Conservation (phyloP, 1,140 invertebrate genomes). For the Antheraea pernyi region DNA sequence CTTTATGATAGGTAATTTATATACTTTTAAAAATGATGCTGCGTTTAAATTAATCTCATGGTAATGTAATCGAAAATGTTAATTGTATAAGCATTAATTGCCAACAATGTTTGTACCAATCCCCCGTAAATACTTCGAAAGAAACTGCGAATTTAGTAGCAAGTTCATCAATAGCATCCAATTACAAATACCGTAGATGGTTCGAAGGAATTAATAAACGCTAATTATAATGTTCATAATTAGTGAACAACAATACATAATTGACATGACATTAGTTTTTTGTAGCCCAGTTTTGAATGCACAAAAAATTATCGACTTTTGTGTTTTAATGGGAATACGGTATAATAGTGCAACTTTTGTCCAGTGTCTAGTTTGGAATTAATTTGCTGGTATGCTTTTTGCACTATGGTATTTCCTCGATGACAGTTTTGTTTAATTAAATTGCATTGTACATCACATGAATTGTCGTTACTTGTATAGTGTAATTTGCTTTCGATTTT, state of each 20-base stretch:
- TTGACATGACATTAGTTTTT: neutral
- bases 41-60: too few relatives aligned
- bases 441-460: too few relatives aligned
- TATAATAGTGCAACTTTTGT: neutral
- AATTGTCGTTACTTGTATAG: too few relatives aligned
- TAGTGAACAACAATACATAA: neutral
- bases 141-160: neutral
- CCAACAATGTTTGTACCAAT: neutral
- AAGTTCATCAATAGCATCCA: neutral
- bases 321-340: neutral
- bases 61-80: too few relatives aligned
- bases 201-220: neutral
- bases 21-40: too few relatives aligned
- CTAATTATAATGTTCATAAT: constrained; percentile 1
- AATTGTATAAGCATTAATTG: neutral
- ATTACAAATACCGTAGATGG: neutral
- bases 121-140: neutral
- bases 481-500: too few relatives aligned
- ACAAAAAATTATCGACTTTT: neutral
- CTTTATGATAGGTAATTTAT: too few relatives aligned
- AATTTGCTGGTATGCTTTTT: too few relatives aligned
- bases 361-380: too few relatives aligned
- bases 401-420: too few relatives aligned
- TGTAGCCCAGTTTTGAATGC: neutral
- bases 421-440: too few relatives aligned